These are phyloP conservation scores for Crocidura indochinensis DNA, from an alignment of 2,797 vertebrate genomes.

Conservation along the genomic window DNA sequence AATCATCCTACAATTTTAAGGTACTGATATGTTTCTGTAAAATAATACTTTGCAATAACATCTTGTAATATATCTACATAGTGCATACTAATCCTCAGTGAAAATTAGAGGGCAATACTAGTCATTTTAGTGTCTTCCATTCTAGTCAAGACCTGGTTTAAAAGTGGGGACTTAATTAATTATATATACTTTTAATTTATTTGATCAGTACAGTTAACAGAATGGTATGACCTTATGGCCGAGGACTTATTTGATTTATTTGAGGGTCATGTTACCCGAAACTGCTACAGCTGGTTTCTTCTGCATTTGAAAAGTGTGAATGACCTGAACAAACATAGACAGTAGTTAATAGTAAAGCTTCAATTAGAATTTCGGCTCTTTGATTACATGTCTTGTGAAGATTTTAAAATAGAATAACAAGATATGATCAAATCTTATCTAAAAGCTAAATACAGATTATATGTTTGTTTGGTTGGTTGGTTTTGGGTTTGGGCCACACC, in stretches of 20 bases:
- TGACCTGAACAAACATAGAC: constrained; percentile 45
- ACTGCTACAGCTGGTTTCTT: constrained; percentile 24
- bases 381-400: constrained; percentile 36
- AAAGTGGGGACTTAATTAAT: background rate
- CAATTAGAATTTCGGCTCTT: constrained; percentile 38
- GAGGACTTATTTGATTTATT: constrained; percentile 3
- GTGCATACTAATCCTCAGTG: background rate
- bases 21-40: too few species aligned
- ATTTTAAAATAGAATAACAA: background rate
- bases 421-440: background rate
- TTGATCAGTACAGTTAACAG: background rate
- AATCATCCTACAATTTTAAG: too few species aligned
- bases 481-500: too few species aligned
- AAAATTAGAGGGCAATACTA: background rate
- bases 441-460: constrained; percentile 32
- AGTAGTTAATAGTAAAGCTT: constrained; percentile 40
- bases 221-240: background rate
- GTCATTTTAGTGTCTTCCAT: background rate
- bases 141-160: background rate
- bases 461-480: too few species aligned
- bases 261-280: background rate
- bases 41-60: background rate
- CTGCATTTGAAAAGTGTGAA: background rate
- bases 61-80: background rate
- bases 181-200: background rate